Base-by-base conservation (phyloP, 2,797 vertebrate genomes). In the Euthynnus affinis region DNA sequence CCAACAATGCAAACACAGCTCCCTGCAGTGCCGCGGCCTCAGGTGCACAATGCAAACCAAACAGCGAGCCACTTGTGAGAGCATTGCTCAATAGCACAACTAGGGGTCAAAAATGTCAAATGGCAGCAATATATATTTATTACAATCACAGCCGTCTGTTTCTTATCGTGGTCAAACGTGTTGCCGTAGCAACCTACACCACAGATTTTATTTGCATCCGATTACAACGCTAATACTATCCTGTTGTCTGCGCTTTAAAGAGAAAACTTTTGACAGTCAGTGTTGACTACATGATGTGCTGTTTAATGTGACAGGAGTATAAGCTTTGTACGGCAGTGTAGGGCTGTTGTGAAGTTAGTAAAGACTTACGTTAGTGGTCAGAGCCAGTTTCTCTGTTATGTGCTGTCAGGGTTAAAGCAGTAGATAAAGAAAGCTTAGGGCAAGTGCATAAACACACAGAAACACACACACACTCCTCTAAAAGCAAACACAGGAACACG, bases 301-400 rank as follows among this genome's bases (percentile, higher is more conserved):
- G 2, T 62, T 25, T 29, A 17, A 52, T 57, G 8, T 27, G 32
- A 14, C 13, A 58, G 18, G 15, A 27, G 15, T 58, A 44, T 8
- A 5, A 37, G 25, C 37, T 15, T 14, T 71, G 9, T 23, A 15
- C 20, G 46, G 46, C 2, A 18, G 37, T 59, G 60, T 15, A 32
- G n/a, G 2, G 34, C 22, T 18, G 66, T 12, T 42, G 77, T 40
- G 27, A 40, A 10, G 70, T 87, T 76, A 76, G 75, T 23, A 56
- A 25, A 80, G 57, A 93, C 93, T 94, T 93, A 93, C 92, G 13
- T 91, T 93, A 85, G 92, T 79, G 58, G 93, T 93, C 70, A 94
- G 87, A 60, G 91, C 93, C 91, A 94, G 89, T 87, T 93, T 94
- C 80, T 92, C 86, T 81, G 92, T 92, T 87, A 94, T 90, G 83